Evolutionary conservation across 2,888 invertebrate species (phyloP).

Genomic region (Leptinotarsa rubiginosa): DNA sequence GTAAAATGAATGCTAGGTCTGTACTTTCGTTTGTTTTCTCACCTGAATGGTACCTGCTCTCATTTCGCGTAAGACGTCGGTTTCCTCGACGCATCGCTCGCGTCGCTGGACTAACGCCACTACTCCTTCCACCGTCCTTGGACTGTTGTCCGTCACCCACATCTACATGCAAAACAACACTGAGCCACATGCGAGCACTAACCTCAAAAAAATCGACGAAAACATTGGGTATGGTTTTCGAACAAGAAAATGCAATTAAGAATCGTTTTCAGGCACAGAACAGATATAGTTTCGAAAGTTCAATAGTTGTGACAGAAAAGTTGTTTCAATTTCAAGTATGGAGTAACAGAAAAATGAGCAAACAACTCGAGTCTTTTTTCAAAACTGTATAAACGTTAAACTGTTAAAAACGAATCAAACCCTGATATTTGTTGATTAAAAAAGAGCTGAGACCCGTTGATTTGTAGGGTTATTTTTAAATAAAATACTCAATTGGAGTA

Average conservation of each 20-base stretch:
- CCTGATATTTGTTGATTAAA: no score
- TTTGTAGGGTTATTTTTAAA: no score
- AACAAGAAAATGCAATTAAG: background rate
- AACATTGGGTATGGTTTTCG: background rate
- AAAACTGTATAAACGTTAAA: no score
- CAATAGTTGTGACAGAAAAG: no score
- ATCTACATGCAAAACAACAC: constrained; percentile 61
- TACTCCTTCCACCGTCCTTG: constrained; percentile 56
- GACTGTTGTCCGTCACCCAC: constrained; percentile 59
- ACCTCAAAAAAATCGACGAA: constrained; percentile 19
- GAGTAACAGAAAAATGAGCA: no score
- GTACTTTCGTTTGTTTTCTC: constrained; percentile 62
- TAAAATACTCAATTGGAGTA: no score
- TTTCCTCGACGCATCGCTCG: constrained; percentile 75
- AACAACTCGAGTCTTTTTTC: no score
- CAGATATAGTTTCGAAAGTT: no score
- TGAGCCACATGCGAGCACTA: constrained; percentile 48
- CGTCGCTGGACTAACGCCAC: constrained; percentile 65
- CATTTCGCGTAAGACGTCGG: constrained; percentile 90
- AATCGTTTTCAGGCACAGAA: no score
- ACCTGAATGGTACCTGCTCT: constrained; percentile 97
- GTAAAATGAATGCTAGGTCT: background rate
- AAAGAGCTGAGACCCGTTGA: no score
- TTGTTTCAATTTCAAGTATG: no score
- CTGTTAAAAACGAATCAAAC: no score